Conservation (phyloP, 30 jellyfish, hydroid and myxozoan species). For the Cassiopea xamachana region DNA sequence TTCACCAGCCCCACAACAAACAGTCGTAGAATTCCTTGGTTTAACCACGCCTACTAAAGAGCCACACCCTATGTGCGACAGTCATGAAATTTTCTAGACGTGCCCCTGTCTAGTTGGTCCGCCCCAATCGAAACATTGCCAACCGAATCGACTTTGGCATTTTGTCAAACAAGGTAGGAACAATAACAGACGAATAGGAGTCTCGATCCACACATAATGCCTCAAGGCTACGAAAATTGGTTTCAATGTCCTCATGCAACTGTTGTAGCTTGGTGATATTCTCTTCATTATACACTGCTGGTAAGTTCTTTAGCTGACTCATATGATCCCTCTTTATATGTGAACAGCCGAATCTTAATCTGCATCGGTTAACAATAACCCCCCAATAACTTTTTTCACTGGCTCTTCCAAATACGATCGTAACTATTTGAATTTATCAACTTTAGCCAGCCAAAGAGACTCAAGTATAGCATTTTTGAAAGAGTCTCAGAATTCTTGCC, state of each 20-base stretch:
- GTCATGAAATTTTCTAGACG: too few species aligned
- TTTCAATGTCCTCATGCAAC: constrained; percentile 49
- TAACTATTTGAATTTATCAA: constrained; percentile 43
- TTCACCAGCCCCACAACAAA: too few species aligned
- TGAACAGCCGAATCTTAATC: constrained; percentile 41
- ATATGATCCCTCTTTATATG: constrained; percentile 48
- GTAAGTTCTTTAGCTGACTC: constrained; percentile 4
- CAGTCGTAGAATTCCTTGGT: too few species aligned
- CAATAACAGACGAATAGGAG: constrained; percentile 14
- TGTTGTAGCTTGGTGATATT: constrained; percentile 12
- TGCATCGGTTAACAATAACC: constrained; percentile 44
- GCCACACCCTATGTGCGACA: too few species aligned
- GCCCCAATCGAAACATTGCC: constrained; percentile 15
- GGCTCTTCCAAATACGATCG: constrained; percentile 37
- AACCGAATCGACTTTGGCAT: constrained; percentile 26
- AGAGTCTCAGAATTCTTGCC: constrained; percentile 62
- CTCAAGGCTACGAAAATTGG: constrained; percentile 39
- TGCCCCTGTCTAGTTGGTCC: not conserved
- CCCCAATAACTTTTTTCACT: constrained; percentile 43
- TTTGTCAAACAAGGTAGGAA: constrained; percentile 22
- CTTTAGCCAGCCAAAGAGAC: constrained; percentile 1
- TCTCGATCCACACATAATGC: constrained; percentile 13
- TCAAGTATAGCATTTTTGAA: constrained; percentile 51
- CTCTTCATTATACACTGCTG: constrained; percentile 22
- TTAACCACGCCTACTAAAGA: too few species aligned